Percentiles rank a stretch among this genome's conserved stretches.
phyloP scores from a whole-genome alignment of 2,797 vertebrate species.

The Setipinna tenuifilis region DNA sequence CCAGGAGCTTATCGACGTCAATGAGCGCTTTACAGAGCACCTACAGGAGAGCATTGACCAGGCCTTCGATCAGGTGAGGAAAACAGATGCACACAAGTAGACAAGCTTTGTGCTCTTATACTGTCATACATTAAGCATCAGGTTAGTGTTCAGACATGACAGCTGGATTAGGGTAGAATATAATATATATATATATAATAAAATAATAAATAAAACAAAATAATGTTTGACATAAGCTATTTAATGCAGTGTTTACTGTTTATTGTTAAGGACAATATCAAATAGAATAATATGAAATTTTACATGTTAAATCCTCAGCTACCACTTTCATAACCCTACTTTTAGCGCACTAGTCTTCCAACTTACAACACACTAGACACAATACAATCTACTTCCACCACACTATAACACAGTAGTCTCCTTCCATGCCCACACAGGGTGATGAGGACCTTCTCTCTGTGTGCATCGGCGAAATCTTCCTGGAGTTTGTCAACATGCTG shows the following conservation, averaged over 20 bases:
- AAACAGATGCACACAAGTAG: background rate
- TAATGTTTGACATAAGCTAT: background rate
- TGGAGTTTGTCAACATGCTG: slow-evolving; percentile 94
- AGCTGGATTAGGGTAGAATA: background rate
- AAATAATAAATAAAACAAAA: too few relatives aligned
- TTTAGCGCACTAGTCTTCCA: too few relatives aligned
- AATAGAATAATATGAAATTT: too few relatives aligned
- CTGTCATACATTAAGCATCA: too few relatives aligned
- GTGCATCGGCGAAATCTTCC: slow-evolving; percentile 90
- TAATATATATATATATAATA: background rate
- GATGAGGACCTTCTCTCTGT: slow-evolving; percentile 88
- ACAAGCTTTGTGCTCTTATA: background rate
- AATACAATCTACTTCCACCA: too few relatives aligned
- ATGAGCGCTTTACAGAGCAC: slow-evolving; percentile 85
- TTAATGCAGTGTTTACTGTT: background rate
- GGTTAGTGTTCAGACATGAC: background rate
- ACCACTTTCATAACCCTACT: too few relatives aligned
- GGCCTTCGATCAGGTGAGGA: slow-evolving; percentile 84
- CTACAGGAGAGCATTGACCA: slow-evolving; percentile 90
- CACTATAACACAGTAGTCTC: background rate
- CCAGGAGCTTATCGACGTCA: slow-evolving; percentile 89
- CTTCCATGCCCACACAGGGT: slow-evolving; percentile 67
- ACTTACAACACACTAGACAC: too few relatives aligned
- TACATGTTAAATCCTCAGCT: background rate
- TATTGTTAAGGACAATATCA: too few relatives aligned